Evolutionary conservation across 2,797 vertebrate species (phyloP), one percentile per base, ranked within the genome.

Genomic region (Galagoides demidoff): DNA sequence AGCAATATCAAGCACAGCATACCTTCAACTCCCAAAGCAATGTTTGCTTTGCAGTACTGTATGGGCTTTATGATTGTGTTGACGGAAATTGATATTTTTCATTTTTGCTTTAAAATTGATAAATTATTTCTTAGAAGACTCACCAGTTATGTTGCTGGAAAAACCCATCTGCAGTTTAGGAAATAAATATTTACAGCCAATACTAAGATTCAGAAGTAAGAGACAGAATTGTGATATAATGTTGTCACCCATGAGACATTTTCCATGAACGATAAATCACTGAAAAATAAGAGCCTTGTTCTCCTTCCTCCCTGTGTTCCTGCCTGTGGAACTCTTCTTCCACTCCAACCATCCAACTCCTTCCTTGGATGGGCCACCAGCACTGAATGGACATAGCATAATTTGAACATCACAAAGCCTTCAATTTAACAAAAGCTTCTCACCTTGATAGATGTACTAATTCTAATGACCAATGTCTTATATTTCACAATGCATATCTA

Each of bases 61-160:
- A 52, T 52, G 49, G 49, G 14, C 49, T 52, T 52, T 52, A 16
- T 16, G 49, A 52, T 14, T 52, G 14, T 16, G 49, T 52, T 52
- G 49, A 52, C 49, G 16, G 14, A 52, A 52, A 52, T 52, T 16
- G 49, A 16, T 52, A 52, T 6, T 95, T 66, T 66, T 45, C 27
- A 49, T 45, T 59, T 29, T n/a, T 0, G 0, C 27, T 90, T 96
- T 71, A 84, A 92, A 97, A 93, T 9, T 74, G 5, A 4, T 55
- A 90, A 95, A 79, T 7, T 95, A 13, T 22, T 19, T 95, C 96
- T 96, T 49, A 84, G 95, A 85, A n/a, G 43, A 74, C 2, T 94
- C 57, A 70, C 7, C 5, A 90, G 22, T 73, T 19, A 7, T 1
- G 45, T 7, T 16, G 17, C 19, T 91, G 2, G 77, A 74, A 68